phyloP scores from a whole-genome alignment of 2,797 vertebrate genomes.

The Pteronotus mesoamericanus region DNA sequence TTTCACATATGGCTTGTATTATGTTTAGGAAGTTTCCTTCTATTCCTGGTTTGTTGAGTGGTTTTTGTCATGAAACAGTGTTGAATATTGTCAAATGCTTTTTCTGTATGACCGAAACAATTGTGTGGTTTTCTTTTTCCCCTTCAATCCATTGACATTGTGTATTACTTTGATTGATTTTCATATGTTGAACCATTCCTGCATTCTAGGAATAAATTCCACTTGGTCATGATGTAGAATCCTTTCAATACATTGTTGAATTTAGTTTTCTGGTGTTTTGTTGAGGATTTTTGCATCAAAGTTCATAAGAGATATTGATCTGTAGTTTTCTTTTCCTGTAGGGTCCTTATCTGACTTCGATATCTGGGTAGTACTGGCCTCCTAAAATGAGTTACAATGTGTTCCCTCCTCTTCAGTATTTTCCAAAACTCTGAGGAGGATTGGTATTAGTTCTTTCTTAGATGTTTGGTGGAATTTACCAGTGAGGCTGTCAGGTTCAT shows the following conservation, averaged over 20 bases:
- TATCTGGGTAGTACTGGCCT: neutral
- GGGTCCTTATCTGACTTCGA: neutral
- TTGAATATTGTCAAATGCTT: neutral
- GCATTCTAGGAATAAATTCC: too few species aligned
- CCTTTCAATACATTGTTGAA: too few species aligned
- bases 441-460: neutral
- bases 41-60: neutral
- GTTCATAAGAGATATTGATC: neutral
- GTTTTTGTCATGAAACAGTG: neutral
- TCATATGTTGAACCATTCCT: neutral
- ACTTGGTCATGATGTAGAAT: too few species aligned
- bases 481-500: too few species aligned
- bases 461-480: too few species aligned
- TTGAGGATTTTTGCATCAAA: neutral
- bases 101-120: neutral
- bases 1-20: too few species aligned
- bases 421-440: neutral
- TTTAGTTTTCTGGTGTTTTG: too few species aligned
- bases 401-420: neutral
- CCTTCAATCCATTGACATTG: neutral
- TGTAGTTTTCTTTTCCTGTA: neutral
- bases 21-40: too few species aligned
- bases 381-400: neutral
- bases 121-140: neutral
- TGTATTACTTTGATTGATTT: neutral